phyloP scores from a whole-genome alignment of 2,113 vertebrate genomes.

The Pristiophorus japonicus region DNA sequence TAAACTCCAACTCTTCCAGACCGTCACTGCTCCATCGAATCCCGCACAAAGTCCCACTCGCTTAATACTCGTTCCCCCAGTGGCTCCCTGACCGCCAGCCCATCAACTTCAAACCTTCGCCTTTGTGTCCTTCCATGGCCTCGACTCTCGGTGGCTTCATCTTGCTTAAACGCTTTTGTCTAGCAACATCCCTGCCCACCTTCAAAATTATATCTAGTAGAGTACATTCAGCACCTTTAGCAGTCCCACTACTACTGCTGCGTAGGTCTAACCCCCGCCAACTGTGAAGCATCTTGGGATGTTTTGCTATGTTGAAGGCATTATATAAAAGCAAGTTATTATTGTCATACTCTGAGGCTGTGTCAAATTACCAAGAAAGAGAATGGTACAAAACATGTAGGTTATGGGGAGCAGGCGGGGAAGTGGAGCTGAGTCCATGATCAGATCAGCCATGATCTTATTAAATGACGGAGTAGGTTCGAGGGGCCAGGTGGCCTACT shows the following conservation, averaged over 20 bases:
- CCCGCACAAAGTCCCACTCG: no score
- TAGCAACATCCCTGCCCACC: not conserved
- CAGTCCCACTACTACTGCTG: not conserved
- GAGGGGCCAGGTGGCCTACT: no score
- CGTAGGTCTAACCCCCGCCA: not conserved
- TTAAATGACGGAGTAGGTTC: no score
- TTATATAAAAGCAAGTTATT: not conserved
- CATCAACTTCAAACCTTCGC: not conserved
- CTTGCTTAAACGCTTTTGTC: not conserved
- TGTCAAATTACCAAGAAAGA: not conserved
- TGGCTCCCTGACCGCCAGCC: no score
- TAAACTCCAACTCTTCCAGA: no score
- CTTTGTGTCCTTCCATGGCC: not conserved
- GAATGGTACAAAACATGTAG: not conserved
- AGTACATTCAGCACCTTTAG: not conserved
- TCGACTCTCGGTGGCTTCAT: no score
- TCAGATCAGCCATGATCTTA: no score
- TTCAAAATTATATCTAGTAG: not conserved
- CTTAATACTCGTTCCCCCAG: no score
- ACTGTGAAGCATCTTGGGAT: not conserved
- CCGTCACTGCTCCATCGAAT: no score
- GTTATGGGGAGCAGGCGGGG: no score
- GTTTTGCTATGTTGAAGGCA: not conserved
- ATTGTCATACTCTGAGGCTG: not conserved
- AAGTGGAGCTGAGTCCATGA: no score